These are phyloP conservation scores for Corapipo altera DNA, from an alignment of 2,113 vertebrate genomes.

Conservation along the genomic window DNA sequence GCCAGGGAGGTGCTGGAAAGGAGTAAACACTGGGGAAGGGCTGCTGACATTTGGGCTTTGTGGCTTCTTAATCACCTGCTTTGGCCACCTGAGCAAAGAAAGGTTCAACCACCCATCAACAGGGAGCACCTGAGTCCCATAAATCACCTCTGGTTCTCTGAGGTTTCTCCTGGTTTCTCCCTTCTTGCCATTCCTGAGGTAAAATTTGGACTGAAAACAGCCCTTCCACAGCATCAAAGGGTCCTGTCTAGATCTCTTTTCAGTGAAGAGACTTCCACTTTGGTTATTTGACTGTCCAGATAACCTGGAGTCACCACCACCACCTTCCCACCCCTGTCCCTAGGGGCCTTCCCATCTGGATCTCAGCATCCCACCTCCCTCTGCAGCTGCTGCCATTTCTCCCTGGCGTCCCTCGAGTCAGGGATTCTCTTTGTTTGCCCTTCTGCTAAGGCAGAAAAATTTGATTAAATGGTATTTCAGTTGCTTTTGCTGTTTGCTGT, in stretches of 20 bases:
- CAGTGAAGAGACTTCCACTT: neutral
- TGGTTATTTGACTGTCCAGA: fast-evolving
- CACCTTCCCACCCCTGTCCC: neutral
- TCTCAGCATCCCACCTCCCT: neutral
- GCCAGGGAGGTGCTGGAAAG: neutral
- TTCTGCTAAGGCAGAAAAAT: neutral
- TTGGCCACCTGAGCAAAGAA: neutral
- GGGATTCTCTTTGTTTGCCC: neutral
- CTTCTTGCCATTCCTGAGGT: neutral
- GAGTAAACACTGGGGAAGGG: neutral
- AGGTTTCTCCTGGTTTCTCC: neutral
- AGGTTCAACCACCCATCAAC: too few species aligned
- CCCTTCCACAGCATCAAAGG: fast-evolving
- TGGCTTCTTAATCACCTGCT: neutral
- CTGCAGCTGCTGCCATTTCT: fast-evolving
- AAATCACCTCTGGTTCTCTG: fast-evolving
- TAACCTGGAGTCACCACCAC: neutral
- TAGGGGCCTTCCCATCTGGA: neutral
- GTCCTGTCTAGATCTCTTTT: fast-evolving
- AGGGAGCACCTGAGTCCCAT: fast-evolving
- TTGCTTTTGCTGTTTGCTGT: neutral
- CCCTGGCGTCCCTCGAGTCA: fast-evolving
- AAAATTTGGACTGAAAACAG: fast-evolving
- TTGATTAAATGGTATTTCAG: neutral
- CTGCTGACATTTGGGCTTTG: neutral